These are phyloP conservation scores for Lepisosteus oculatus DNA, from an alignment of 2,113 vertebrate species.

Conservation along the genomic window DNA sequence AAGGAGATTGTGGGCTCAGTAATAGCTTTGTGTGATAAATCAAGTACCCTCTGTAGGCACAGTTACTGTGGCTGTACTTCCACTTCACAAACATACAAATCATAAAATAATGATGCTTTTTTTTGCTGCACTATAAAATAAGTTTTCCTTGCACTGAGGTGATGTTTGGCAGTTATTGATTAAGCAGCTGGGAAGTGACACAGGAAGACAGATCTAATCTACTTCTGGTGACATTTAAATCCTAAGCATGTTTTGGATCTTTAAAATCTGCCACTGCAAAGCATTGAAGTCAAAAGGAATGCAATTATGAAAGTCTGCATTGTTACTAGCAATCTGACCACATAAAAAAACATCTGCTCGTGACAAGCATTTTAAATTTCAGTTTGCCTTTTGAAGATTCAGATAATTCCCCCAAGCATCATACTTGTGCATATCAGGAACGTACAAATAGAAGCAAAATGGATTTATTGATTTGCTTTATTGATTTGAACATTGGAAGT, in stretches of 20 bases:
- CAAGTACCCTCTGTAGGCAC: neutral
- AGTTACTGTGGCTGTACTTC: neutral
- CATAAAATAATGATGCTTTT: no score
- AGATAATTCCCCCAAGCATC: no score
- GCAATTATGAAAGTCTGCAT: conserved; percentile 25
- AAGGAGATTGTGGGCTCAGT: neutral
- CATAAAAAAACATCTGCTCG: neutral
- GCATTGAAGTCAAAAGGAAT: conserved; percentile 4
- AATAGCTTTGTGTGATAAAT: conserved; percentile 4
- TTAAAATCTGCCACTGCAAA: no score
- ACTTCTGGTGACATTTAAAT: conserved; percentile 23
- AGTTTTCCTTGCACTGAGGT: conserved; percentile 8
- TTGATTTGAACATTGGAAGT: no score
- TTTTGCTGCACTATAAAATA: neutral
- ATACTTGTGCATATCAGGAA: no score
- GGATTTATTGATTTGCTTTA: no score
- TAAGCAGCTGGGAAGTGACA: neutral
- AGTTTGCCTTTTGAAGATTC: no score
- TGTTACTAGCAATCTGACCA: conserved; percentile 24
- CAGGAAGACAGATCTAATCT: neutral
- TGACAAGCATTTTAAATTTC: no score
- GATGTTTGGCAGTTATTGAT: conserved; percentile 13
- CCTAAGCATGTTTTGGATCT: neutral
- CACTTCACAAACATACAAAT: no score
- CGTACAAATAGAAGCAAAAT: no score